Base-by-base conservation (phyloP, 2,888 invertebrate species). In the Eledona agricola region DNA sequence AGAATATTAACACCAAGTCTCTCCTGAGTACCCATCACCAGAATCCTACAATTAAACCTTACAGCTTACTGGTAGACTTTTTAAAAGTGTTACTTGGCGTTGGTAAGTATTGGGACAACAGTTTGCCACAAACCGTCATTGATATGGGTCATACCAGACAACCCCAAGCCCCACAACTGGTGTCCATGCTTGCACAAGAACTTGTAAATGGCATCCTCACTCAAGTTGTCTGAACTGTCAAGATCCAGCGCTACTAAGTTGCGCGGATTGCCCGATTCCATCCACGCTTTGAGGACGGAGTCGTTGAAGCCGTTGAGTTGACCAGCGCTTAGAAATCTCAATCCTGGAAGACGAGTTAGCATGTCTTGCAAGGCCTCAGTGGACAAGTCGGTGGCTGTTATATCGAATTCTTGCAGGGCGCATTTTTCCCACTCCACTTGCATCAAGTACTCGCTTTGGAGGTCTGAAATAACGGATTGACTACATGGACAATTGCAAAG, bases 71-170 rank as follows among this genome's bases (percentile, higher is more conserved):
- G 32, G 15, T 11, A 37, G 17, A 10, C 10, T 1, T 9, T 20
- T 7, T 11, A 3, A 11, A 13, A 22, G 4, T 19, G 80, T 78
- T 72, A 97, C 98, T 88, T 94, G 63, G 95, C 90, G 72, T 96
- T 96, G 51, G 86, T 88, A 37, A 99, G 80, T 58, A 93, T 87
- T 1, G 96, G 94, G 60, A 99, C 81, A 58, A 96, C 90, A 64
- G 93, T 90, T 80, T 95, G 93, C 96, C 98, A 99, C 61, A 99
- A 85, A 72, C 96, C 94, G 79, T 99, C 99, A 0, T 97, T 96
- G 65, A 99, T 91, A 74, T 98, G 97, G 0, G 97, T 91, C 89
- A 99, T 98, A 29, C 99, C 96, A 50, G 93, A 91, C 15, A 97
- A 79, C 53, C 88, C 86, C 25, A 97, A 82, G 0, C 95, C 98